These are phyloP conservation scores for Zoanthus gigantus DNA, from an alignment of 92 coral and sea anemone genomes.

Conservation along the genomic window DNA sequence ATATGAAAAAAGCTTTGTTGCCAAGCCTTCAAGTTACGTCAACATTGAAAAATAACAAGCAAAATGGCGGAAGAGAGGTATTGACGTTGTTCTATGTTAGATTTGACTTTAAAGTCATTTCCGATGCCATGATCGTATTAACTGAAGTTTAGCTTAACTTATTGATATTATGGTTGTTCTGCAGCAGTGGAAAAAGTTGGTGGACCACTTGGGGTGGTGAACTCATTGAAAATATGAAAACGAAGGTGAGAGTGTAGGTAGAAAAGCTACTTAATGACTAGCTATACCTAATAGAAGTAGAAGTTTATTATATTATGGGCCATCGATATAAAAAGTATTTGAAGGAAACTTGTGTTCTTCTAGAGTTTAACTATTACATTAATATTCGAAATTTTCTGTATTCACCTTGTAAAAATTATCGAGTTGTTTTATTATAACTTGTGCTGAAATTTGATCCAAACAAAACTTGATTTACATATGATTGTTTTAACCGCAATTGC, in stretches of 20 bases:
- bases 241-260: conserved; percentile 61
- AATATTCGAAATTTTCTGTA: too few relatives aligned
- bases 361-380: too few relatives aligned
- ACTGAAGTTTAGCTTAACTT: not conserved
- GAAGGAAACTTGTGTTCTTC: too few relatives aligned
- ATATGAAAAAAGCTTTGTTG: not conserved
- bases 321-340: too few relatives aligned
- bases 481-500: too few relatives aligned
- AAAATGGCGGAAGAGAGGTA: conserved; percentile 97
- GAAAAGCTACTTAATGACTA: not conserved
- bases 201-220: conserved; percentile 91
- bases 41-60: conserved; percentile 55
- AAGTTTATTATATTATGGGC: not conserved
- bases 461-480: too few relatives aligned
- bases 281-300: not conserved
- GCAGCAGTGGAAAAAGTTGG: conserved; percentile 89
- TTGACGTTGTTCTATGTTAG: not conserved
- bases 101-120: not conserved
- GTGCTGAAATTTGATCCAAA: too few relatives aligned
- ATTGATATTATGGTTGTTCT: conserved; percentile 7
- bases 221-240: conserved; percentile 69
- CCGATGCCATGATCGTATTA: not conserved
- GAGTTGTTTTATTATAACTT: too few relatives aligned
- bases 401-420: too few relatives aligned
- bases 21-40: conserved; percentile 64